These are phyloP conservation scores for Copsychus sechellarum DNA, from an alignment of 2,113 vertebrate genomes.

Conservation along the genomic window DNA sequence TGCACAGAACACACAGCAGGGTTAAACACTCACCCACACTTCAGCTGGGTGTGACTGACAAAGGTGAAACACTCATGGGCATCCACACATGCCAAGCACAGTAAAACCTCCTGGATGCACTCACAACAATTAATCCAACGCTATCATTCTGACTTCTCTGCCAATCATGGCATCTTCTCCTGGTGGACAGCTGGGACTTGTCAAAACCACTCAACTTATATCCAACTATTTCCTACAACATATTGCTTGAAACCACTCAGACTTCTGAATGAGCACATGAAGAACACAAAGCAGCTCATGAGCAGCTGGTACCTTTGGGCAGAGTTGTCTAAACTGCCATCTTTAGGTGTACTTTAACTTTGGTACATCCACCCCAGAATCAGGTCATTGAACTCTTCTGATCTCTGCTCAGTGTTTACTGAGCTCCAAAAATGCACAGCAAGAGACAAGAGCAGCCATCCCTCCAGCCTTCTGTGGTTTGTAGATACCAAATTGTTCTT, in stretches of 20 bases:
- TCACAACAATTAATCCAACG: not conserved
- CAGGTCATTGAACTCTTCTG: not conserved
- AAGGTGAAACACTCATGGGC: not conserved
- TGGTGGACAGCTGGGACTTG: not conserved
- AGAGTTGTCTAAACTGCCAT: not conserved
- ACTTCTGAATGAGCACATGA: not conserved
- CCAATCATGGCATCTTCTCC: not conserved
- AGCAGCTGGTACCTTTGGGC: constrained; percentile 6
- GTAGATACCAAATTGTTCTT: not conserved
- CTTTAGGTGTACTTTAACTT: not conserved
- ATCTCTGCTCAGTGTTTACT: not conserved
- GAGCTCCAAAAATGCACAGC: not conserved
- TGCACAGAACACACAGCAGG: not conserved
- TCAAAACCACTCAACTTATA: not conserved
- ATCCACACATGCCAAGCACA: not conserved
- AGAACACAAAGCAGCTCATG: not conserved
- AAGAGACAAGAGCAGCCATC: not conserved
- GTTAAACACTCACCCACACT: not conserved
- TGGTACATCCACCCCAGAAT: not conserved
- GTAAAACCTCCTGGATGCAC: not conserved
- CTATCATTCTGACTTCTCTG: not conserved
- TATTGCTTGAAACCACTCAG: not conserved
- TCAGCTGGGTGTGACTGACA: not conserved
- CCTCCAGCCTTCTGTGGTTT: not conserved
- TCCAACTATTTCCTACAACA: not conserved